Evolutionary conservation across 2,888 invertebrate genomes (phyloP).

Genomic region (Pecten maximus): DNA sequence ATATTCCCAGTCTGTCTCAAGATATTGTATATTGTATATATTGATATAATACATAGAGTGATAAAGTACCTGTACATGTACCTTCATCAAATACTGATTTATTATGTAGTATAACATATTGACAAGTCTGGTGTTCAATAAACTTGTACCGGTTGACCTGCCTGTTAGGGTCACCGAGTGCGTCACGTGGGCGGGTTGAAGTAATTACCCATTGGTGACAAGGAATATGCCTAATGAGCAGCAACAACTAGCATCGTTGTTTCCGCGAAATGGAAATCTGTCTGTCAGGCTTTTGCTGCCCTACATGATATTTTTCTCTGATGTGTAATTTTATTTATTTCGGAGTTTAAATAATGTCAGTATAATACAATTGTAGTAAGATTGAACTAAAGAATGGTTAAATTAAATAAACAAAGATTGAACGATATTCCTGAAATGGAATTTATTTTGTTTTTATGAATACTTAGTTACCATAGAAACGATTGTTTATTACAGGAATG

Average conservation of each 20-base stretch:
- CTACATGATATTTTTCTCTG: too few species aligned
- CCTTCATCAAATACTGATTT: not conserved
- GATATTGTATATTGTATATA: not conserved
- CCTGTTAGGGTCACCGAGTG: not conserved
- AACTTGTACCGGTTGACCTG: not conserved
- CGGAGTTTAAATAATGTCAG: too few species aligned
- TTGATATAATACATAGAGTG: not conserved
- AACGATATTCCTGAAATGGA: too few species aligned
- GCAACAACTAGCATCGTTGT: not conserved
- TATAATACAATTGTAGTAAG: too few species aligned
- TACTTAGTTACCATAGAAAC: too few species aligned
- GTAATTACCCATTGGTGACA: not conserved
- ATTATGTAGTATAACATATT: not conserved
- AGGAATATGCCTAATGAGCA: not conserved
- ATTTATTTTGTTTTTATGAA: too few species aligned
- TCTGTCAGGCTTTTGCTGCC: too few species aligned
- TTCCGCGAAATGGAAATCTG: too few species aligned
- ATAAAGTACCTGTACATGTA: not conserved
- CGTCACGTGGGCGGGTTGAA: not conserved
- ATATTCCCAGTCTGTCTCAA: too few species aligned
- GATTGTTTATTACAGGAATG: not conserved
- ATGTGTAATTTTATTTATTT: too few species aligned
- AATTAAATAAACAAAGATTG: too few species aligned
- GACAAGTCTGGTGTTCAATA: not conserved
- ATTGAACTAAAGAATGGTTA: too few species aligned